Evolutionary conservation across 1,140 invertebrate species (phyloP).

Genomic region (Delia radicum): DNA sequence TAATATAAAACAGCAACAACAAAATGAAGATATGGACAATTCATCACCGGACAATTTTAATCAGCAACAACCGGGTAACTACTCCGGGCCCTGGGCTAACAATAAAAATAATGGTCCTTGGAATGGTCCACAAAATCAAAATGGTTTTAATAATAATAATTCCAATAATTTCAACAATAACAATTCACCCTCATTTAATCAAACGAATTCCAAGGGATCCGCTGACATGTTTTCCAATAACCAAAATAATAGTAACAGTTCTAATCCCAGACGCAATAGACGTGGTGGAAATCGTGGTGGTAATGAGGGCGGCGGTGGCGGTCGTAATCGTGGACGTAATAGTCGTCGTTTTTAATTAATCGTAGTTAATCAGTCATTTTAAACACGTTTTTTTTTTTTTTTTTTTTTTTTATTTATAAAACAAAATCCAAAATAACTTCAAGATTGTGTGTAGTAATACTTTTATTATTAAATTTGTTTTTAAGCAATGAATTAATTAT

Average conservation of each 20-base stretch:
- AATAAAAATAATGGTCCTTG: slow-evolving; percentile 16
- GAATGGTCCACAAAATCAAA: slow-evolving; percentile 33
- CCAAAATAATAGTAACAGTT: slow-evolving; percentile 27
- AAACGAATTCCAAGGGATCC: slow-evolving; percentile 28
- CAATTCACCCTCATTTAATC: slow-evolving; percentile 27
- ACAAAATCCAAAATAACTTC: no score
- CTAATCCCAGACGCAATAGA: slow-evolving; percentile 36
- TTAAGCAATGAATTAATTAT: no score
- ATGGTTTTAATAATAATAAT: slow-evolving; percentile 29
- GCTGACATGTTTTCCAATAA: slow-evolving; percentile 36
- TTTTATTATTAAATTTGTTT: no score
- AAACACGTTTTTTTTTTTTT: background rate
- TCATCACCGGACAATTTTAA: slow-evolving; percentile 32
- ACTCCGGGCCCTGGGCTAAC: slow-evolving; percentile 44
- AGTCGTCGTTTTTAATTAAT: slow-evolving; percentile 41
- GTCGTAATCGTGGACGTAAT: slow-evolving; percentile 37
- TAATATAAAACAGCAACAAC: slow-evolving; percentile 36
- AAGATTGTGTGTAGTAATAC: no score
- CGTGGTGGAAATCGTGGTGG: slow-evolving; percentile 37
- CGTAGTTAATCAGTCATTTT: background rate
- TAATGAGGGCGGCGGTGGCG: slow-evolving; percentile 29
- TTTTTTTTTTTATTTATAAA: background rate
- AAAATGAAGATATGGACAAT: slow-evolving; percentile 35
- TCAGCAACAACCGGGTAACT: slow-evolving; percentile 31
- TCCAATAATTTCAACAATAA: slow-evolving; percentile 25